Evolutionary conservation across 2,797 vertebrate species (phyloP).

Genomic region (Loriculus beryllinus): DNA sequence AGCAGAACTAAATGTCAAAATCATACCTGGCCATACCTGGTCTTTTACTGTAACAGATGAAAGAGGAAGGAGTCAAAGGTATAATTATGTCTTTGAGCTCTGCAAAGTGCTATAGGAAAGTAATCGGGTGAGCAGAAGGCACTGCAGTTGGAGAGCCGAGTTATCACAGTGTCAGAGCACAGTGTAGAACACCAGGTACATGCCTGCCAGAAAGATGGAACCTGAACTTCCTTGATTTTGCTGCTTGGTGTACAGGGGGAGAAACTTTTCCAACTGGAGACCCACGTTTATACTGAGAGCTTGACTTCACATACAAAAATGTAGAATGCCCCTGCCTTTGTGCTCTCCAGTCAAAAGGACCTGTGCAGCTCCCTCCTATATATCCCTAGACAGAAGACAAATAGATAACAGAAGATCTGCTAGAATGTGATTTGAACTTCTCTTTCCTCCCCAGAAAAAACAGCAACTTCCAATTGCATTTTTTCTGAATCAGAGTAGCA

Average conservation of each 20-base stretch:
- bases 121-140: background rate
- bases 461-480: background rate
- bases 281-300: accelerated
- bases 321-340: background rate
- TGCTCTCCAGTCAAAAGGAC: background rate
- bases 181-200: background rate
- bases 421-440: background rate
- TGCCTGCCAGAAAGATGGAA: background rate
- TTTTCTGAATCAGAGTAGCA: background rate
- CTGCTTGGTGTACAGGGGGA: background rate
- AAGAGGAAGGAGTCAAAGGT: background rate
- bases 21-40: background rate
- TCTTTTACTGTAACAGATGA: background rate
- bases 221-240: background rate
- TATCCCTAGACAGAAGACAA: background rate
- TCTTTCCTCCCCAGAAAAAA: background rate
- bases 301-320: background rate
- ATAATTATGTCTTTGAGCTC: background rate
- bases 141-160: background rate
- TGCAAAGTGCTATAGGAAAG: background rate
- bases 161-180: background rate
- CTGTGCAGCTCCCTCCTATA: background rate
- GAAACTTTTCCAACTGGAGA: background rate
- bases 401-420: background rate
- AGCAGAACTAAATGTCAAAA: background rate